A percentile compares a stretch with the other conserved stretches of the same genome.
Conservation (phyloP, 2,888 invertebrate species). For the Spodoptera littoralis region DNA sequence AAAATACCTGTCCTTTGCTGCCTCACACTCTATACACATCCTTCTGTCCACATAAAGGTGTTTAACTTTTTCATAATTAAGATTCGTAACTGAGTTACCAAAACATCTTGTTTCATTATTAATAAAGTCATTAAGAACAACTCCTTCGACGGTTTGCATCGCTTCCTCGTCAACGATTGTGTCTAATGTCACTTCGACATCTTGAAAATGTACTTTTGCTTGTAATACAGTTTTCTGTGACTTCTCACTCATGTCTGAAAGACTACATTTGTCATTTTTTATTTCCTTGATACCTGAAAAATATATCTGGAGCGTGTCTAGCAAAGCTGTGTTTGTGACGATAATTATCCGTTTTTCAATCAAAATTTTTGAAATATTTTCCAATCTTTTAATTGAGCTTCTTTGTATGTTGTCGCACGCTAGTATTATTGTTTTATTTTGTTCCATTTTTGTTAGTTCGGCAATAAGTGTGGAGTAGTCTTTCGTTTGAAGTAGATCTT, state of each 20-base stretch:
- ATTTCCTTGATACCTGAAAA: constrained; percentile 3
- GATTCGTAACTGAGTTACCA: constrained; percentile 6
- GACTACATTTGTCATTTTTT: constrained; percentile 16
- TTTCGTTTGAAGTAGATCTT: constrained; percentile 13
- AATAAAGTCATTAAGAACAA: constrained; percentile 18
- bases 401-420: constrained; percentile 15
- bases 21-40: background rate
- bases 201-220: constrained; percentile 33
- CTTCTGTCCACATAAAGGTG: constrained; percentile 24
- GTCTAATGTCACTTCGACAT: constrained; percentile 16
- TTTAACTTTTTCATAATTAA: constrained; percentile 28
- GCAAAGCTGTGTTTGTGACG: constrained; percentile 4
- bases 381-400: constrained; percentile 2
- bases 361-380: constrained; percentile 9
- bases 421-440: constrained; percentile 16
- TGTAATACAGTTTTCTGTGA: constrained; percentile 20
- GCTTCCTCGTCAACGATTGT: constrained; percentile 26
- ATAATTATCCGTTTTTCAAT: constrained; percentile 10
- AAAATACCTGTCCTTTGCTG: no score
- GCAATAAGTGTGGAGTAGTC: constrained; percentile 8
- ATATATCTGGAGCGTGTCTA: constrained; percentile 8
- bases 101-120: constrained; percentile 18
- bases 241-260: constrained; percentile 26
- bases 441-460: constrained; percentile 14
- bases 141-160: constrained; percentile 23